phyloP scores from a whole-genome alignment of 1,140 invertebrate genomes.

The Chymomyza costata region DNA sequence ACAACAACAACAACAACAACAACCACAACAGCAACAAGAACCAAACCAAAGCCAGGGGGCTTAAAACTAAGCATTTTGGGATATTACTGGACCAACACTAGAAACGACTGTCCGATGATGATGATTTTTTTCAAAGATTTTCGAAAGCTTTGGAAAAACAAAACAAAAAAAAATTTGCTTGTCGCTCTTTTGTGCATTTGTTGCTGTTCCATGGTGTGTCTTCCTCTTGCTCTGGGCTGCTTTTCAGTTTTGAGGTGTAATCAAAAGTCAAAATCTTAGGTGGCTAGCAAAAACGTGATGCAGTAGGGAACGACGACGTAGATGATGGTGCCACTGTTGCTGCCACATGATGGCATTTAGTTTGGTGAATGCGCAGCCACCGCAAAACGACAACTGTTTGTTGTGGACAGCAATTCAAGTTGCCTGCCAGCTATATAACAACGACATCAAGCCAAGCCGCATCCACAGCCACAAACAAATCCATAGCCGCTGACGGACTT shows the following conservation, averaged over 20 bases:
- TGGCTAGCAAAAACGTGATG: slow-evolving; percentile 66
- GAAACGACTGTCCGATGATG: too few relatives aligned
- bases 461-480: too few relatives aligned
- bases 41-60: slow-evolving; percentile 35
- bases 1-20: too few relatives aligned
- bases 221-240: slow-evolving; percentile 2
- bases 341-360: slow-evolving; percentile 32
- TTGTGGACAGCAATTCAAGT: slow-evolving; percentile 29
- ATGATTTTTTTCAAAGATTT: too few relatives aligned
- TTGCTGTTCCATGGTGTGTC: not conserved
- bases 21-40: too few relatives aligned
- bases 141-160: too few relatives aligned
- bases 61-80: too few relatives aligned
- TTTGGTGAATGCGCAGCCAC: slow-evolving; percentile 26
- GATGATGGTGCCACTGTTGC: slow-evolving; percentile 15
- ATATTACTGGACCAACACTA: too few relatives aligned
- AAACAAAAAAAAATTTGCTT: slow-evolving; percentile 43
- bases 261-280: slow-evolving; percentile 68
- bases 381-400: slow-evolving; percentile 5
- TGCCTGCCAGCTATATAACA: not conserved
- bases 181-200: slow-evolving; percentile 12
- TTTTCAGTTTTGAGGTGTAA: slow-evolving; percentile 27
- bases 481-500: too few relatives aligned
- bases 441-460: not conserved
- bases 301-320: slow-evolving; percentile 65